A percentile compares a stretch with the other conserved stretches of the same genome.
Conservation (phyloP, 2,888 invertebrate species). For the Linyphia triangularis region DNA sequence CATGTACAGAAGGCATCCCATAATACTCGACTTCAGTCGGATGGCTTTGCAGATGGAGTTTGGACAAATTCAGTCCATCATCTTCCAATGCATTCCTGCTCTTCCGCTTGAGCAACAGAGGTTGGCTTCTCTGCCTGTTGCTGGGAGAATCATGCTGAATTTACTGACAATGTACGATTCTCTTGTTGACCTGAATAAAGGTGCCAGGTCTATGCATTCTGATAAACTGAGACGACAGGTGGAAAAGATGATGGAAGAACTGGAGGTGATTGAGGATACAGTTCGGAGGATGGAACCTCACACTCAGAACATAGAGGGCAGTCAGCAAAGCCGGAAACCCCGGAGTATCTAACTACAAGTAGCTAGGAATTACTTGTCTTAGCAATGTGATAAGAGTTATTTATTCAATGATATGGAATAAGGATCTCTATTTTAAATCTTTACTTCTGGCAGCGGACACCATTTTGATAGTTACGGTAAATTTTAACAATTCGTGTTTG, state of each 20-base stretch:
- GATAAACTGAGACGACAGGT: constrained; percentile 11
- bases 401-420: no score
- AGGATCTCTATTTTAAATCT: no score
- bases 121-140: constrained; percentile 25
- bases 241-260: background rate
- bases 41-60: constrained; percentile 49
- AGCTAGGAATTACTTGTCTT: no score
- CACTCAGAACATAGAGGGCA: background rate
- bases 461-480: no score
- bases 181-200: background rate
- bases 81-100: constrained; percentile 35
- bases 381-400: no score
- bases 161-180: constrained; percentile 38
- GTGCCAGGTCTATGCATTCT: constrained; percentile 21
- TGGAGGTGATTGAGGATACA: constrained; percentile 1
- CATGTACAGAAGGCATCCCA: constrained; percentile 15
- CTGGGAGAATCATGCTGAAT: constrained; percentile 35
- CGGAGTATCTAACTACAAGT: no score
- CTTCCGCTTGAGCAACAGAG: constrained; percentile 47
- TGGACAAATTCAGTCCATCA: constrained; percentile 24
- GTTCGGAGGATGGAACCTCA: constrained; percentile 2
- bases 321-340: no score
- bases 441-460: no score
- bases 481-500: no score
- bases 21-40: background rate